Base-by-base conservation (phyloP, 1,140 invertebrate genomes). In the Ladona fulva region DNA sequence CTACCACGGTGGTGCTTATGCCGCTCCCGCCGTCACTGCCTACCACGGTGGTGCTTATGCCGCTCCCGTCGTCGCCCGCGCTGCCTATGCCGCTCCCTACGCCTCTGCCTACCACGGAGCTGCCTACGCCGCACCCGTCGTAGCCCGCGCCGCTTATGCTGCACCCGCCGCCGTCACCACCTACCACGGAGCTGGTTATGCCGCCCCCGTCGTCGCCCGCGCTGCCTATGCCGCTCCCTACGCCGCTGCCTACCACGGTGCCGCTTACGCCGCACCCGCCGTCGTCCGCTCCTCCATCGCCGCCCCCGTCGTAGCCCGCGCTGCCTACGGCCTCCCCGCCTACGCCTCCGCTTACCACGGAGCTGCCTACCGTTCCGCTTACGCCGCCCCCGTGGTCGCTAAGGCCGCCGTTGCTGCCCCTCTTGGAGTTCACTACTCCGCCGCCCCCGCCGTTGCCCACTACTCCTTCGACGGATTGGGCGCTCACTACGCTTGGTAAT, bases 381-480 rank as follows among this genome's bases (percentile, higher is more conserved):
- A 76, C 22, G 76, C 81, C 66, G 79, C 82, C 76, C 79, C 82
- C 66, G 79, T 78, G 44, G 74, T 81, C n/a, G 77, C 80, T 1
- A 66, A 66, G 52, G 75, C 81, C 42, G 76, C 78, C 78, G 78
- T 79, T 25, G 80, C 78, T 77, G 44, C 52, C 14, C 52, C 52
- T 22, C 78, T 78, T 74, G 82, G 79, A 66, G 81, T 81, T 29
- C 79, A 81, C 44, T 79, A 80, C 74, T 81, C 79, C 37, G 81
- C 82, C 78, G 81, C 79, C 7, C 78, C 80, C n/a, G 78, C 80
- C 42, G 79, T 82, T 16, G 83, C 83, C 77, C 76, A 78, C 66
- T 5, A 74, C 25, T 74, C 83, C 81, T 88, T 87, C 83, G 83
- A 83, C 77, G 86, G 87, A 79, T 83, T 85, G 75, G 86, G 86